phyloP scores from a whole-genome alignment of 2,113 vertebrate species.

The Archocentrus centrarchus region DNA sequence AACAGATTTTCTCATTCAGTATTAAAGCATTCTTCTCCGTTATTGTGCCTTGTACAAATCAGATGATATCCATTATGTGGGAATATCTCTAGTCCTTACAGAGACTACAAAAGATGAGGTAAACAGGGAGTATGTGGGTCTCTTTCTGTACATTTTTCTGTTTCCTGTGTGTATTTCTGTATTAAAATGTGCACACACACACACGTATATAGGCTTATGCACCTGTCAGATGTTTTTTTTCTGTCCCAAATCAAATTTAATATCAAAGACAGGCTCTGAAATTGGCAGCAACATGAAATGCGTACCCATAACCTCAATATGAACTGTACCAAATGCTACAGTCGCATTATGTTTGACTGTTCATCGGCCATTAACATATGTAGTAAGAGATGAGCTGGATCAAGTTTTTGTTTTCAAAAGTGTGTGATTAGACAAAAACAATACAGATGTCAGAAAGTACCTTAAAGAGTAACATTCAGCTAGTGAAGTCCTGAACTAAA shows the following conservation, averaged over 20 bases:
- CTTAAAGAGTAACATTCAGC: not conserved
- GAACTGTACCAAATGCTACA: not conserved
- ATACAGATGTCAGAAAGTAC: not conserved
- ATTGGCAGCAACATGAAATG: not conserved
- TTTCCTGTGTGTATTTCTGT: not conserved
- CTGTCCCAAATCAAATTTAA: not conserved
- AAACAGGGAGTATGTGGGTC: not conserved
- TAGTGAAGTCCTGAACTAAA: not conserved
- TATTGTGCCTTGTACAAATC: constrained; percentile 50
- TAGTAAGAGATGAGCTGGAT: not conserved
- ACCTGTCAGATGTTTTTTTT: not conserved
- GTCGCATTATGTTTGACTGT: not conserved
- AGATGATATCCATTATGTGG: constrained; percentile 23
- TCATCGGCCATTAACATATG: not conserved
- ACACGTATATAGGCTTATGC: not conserved
- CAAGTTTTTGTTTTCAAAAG: not conserved
- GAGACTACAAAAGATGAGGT: not conserved
- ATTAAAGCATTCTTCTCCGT: constrained; percentile 45
- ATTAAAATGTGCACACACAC: not conserved
- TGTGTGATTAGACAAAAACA: not conserved
- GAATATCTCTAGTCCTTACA: constrained; percentile 10
- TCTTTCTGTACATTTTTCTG: not conserved
- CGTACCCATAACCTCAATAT: constrained; percentile 4
- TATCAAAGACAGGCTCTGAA: constrained; percentile 2
- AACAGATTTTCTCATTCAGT: constrained; percentile 56